phyloP scores from a whole-genome alignment of 1,140 invertebrate genomes.

The Asbolus verrucosus region DNA sequence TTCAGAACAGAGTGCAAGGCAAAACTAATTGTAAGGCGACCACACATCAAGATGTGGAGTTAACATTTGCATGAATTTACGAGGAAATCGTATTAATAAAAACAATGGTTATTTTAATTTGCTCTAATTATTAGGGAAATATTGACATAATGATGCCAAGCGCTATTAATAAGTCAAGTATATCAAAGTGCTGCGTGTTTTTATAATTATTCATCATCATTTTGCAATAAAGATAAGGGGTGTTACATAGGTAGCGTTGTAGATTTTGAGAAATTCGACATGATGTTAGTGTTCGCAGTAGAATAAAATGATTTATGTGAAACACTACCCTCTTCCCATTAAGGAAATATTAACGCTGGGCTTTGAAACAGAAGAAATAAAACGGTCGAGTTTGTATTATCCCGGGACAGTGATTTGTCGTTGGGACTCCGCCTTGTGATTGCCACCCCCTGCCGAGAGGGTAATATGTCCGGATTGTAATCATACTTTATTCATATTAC shows the following conservation, averaged over 20 bases:
- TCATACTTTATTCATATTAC: constrained; percentile 62
- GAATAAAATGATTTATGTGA: constrained; percentile 15
- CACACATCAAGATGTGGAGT: constrained; percentile 10
- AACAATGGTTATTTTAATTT: constrained; percentile 21
- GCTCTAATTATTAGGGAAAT: too few species aligned
- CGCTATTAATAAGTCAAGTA: not conserved
- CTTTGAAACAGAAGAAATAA: constrained; percentile 36
- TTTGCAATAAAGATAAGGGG: too few species aligned
- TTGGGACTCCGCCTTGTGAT: constrained; percentile 42
- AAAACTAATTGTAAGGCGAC: constrained; percentile 22
- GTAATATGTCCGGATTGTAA: constrained; percentile 58
- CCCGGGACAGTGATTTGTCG: constrained; percentile 40
- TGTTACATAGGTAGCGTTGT: too few species aligned
- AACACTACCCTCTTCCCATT: constrained; percentile 7
- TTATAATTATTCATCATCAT: too few species aligned
- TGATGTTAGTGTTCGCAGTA: too few species aligned
- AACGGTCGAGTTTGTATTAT: constrained; percentile 36
- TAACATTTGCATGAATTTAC: constrained; percentile 7
- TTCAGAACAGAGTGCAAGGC: constrained; percentile 26
- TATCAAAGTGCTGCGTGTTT: too few species aligned
- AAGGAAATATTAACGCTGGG: constrained; percentile 36
- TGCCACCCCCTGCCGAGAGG: constrained; percentile 54
- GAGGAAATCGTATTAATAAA: constrained; percentile 28
- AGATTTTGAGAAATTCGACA: too few species aligned
- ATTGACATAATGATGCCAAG: not conserved